phyloP scores from a whole-genome alignment of 2,113 vertebrate genomes.

The Brienomyrus brachyistius region DNA sequence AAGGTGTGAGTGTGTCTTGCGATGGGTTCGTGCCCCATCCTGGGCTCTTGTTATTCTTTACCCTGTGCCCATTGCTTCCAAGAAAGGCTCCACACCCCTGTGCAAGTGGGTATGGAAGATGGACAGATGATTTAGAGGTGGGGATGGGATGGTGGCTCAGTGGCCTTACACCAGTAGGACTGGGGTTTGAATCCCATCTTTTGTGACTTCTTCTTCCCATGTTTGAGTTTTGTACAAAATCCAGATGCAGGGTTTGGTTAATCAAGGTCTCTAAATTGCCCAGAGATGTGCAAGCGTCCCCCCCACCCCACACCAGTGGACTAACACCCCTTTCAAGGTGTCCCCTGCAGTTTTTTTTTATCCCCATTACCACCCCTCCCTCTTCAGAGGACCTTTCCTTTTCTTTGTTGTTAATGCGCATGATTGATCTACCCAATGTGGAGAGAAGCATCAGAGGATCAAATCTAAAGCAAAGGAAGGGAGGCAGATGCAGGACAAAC shows the following conservation, averaged over 20 bases:
- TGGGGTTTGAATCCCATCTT: neutral
- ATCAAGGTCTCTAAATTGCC: neutral
- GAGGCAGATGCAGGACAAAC: neutral
- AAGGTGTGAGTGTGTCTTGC: neutral
- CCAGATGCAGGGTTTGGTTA: neutral
- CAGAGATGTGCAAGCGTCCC: neutral
- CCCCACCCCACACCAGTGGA: neutral
- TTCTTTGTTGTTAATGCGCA: neutral
- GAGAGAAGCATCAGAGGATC: neutral
- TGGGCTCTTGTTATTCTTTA: neutral
- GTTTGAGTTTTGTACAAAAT: neutral
- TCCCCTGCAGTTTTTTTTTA: neutral
- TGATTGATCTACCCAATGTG: neutral
- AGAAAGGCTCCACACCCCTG: neutral
- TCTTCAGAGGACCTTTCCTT: neutral
- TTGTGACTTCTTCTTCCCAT: neutral
- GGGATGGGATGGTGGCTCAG: neutral
- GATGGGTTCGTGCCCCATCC: neutral
- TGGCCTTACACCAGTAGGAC: neutral
- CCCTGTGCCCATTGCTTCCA: neutral
- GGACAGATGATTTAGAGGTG: neutral
- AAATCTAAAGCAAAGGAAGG: neutral
- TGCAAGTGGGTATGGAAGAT: neutral
- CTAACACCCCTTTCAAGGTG: neutral
- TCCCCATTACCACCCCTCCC: neutral